Evolutionary conservation across 2,888 invertebrate species (phyloP).

Genomic region (Encarsia formosa): DNA sequence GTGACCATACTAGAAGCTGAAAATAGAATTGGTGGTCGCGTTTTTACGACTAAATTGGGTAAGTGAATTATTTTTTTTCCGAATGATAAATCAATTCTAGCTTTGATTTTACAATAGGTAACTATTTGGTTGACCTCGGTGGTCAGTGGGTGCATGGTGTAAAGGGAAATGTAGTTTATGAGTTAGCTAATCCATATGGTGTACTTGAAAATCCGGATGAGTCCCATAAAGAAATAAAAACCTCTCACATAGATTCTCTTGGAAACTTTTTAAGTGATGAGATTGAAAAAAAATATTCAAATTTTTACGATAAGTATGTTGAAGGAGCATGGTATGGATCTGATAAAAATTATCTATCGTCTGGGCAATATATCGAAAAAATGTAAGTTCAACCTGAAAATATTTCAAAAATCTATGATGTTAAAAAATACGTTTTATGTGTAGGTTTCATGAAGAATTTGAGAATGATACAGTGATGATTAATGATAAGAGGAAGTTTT

Average conservation of each 20-base stretch:
- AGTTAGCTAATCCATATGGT: conserved; percentile 38
- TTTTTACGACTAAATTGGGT: conserved; percentile 49
- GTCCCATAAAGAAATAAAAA: neutral
- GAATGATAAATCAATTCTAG: no score
- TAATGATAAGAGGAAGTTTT: conserved; percentile 20
- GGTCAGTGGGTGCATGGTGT: conserved; percentile 42
- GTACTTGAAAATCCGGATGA: conserved; percentile 28
- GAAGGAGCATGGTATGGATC: neutral
- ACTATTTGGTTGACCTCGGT: conserved; percentile 36
- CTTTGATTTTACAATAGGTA: conserved; percentile 28
- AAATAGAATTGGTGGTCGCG: conserved; percentile 52
- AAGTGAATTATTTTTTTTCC: conserved; percentile 20
- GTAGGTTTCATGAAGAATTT: conserved; percentile 28
- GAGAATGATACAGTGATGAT: conserved; percentile 26
- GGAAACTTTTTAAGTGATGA: neutral
- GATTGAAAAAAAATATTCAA: neutral
- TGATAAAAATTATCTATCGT: neutral
- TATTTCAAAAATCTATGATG: no score
- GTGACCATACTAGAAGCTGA: conserved; percentile 53
- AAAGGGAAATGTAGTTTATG: conserved; percentile 33
- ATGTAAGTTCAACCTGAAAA: conserved; percentile 8
- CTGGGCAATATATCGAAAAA: conserved; percentile 2
- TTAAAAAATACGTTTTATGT: neutral
- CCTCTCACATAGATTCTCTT: neutral
- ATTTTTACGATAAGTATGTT: conserved; percentile 6